These are phyloP conservation scores for Cossypha polioptera DNA, from an alignment of 2,797 vertebrate genomes.

Conservation along the genomic window DNA sequence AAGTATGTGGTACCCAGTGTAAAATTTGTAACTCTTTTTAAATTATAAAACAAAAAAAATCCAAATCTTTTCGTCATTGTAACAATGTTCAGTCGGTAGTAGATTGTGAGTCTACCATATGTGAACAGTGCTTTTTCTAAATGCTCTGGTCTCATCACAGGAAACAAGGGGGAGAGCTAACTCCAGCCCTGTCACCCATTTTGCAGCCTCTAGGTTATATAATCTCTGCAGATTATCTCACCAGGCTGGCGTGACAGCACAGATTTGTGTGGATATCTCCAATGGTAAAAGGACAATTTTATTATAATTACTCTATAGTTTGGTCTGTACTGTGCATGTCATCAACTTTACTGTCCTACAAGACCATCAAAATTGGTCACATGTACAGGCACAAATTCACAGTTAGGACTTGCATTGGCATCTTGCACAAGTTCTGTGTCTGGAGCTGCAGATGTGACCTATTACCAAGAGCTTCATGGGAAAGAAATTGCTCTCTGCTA, in stretches of 20 bases:
- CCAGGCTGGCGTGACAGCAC: background rate
- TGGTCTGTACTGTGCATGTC: background rate
- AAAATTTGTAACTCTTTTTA: background rate
- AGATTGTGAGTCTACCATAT: background rate
- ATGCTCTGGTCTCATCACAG: background rate
- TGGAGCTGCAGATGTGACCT: background rate
- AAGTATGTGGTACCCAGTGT: background rate
- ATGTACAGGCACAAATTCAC: background rate
- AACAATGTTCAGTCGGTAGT: background rate
- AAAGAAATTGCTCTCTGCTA: background rate
- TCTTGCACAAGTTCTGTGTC: background rate
- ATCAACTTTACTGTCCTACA: background rate
- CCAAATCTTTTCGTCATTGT: background rate
- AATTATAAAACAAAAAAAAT: rapidly evolving
- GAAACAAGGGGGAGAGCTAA: background rate
- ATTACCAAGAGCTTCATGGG: background rate
- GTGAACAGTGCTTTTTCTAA: background rate
- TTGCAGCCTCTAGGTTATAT: background rate
- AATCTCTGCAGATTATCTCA: background rate
- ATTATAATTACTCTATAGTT: background rate
- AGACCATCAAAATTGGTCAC: background rate
- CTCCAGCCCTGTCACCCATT: background rate
- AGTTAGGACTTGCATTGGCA: background rate
- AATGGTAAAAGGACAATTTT: background rate
- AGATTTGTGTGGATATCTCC: background rate